phyloP scores from a whole-genome alignment of 2,888 invertebrate species.

The Empis stercorea region DNA sequence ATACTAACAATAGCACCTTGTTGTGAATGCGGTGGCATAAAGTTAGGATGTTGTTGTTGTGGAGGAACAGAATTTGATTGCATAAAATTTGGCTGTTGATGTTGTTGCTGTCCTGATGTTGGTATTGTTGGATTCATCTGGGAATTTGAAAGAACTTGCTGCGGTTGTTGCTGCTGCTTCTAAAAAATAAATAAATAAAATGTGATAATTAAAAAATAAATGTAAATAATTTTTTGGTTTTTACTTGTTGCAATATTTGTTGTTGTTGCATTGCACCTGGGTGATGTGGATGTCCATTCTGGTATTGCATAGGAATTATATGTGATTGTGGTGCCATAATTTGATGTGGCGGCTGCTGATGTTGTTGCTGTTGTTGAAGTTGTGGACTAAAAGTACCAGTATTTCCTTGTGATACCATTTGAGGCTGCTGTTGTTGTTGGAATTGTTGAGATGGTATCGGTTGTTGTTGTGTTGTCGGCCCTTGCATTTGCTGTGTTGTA shows the following conservation, averaged over 20 bases:
- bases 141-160: slow-evolving; percentile 5
- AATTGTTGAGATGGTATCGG: slow-evolving; percentile 8
- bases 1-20: too few species aligned
- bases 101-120: slow-evolving; percentile 2
- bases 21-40: slow-evolving; percentile 12
- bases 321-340: slow-evolving; percentile 5
- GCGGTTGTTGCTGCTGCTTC: slow-evolving; percentile 14
- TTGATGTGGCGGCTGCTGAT: background rate
- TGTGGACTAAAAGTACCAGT: background rate
- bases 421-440: slow-evolving; percentile 13
- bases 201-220: background rate
- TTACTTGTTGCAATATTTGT: slow-evolving; percentile 9
- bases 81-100: slow-evolving; percentile 4
- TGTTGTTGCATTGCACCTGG: slow-evolving; percentile 12
- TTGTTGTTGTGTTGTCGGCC: background rate
- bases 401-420: slow-evolving; percentile 3
- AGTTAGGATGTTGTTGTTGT: slow-evolving; percentile 12
- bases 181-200: slow-evolving; percentile 14
- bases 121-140: slow-evolving; percentile 1
- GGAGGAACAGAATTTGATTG: background rate
- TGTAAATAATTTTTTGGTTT: too few species aligned
- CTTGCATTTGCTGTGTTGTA: slow-evolving; percentile 3
- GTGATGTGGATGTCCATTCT: slow-evolving; percentile 25
- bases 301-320: slow-evolving; percentile 26
- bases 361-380: background rate